Evolutionary conservation across 2,113 vertebrate species (phyloP).

Genomic region (Melierax canorus): DNA sequence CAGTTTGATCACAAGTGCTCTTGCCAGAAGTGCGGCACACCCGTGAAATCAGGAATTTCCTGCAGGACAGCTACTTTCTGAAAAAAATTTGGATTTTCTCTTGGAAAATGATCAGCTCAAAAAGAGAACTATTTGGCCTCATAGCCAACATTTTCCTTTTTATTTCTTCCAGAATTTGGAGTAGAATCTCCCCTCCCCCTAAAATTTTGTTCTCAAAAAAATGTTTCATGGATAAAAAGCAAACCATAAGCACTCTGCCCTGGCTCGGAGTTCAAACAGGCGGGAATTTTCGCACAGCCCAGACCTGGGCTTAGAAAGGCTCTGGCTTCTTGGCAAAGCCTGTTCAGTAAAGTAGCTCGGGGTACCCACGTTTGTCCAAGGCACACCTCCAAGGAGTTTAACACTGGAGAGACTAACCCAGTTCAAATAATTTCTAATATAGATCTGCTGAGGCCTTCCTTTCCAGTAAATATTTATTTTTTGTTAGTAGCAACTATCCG

Average conservation of each 20-base stretch:
- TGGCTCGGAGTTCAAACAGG: conserved; percentile 18
- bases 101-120: conserved; percentile 35
- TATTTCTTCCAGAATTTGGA: conserved; percentile 58
- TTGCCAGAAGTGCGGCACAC: background rate
- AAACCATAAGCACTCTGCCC: conserved; percentile 38
- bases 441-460: background rate
- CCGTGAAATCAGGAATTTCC: conserved; percentile 39
- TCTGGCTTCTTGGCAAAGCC: conserved; percentile 10
- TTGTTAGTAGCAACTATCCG: background rate
- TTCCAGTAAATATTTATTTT: background rate
- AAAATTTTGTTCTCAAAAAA: conserved; percentile 35
- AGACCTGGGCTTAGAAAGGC: conserved; percentile 26
- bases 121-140: background rate
- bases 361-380: background rate
- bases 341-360: background rate
- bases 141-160: conserved; percentile 23
- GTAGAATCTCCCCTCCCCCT: background rate
- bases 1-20: background rate
- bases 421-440: background rate
- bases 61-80: conserved; percentile 16
- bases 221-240: conserved; percentile 34
- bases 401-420: background rate
- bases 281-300: conserved; percentile 13
- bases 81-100: background rate
- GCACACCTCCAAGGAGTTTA: background rate